Percentiles rank a stretch among this genome's conserved stretches.
Conservation (phyloP, 2,113 vertebrate species). For the Monarcha castaneiventris region DNA sequence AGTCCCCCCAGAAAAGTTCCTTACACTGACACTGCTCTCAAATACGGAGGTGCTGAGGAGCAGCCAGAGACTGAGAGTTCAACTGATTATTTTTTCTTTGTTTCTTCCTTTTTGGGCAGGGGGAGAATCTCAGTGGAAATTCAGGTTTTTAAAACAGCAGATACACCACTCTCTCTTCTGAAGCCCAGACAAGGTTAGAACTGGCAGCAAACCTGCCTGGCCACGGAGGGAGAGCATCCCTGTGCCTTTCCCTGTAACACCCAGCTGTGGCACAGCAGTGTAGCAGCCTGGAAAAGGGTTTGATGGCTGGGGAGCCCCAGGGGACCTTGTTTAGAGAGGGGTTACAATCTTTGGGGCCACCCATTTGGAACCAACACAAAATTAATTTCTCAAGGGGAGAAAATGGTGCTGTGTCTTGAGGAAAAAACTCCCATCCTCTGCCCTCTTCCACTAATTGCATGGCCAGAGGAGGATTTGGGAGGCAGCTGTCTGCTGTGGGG, state of each 20-base stretch:
- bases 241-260: background rate
- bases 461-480: background rate
- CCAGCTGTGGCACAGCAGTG: background rate
- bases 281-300: background rate
- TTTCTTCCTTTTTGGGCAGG: fast-evolving
- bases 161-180: background rate
- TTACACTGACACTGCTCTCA: background rate
- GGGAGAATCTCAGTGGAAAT: background rate
- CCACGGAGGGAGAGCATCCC: background rate
- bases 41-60: background rate
- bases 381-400: constrained; percentile 17
- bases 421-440: background rate
- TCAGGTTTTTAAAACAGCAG: background rate
- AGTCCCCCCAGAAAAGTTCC: background rate
- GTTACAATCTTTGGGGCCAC: background rate
- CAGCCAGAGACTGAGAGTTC: background rate
- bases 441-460: background rate
- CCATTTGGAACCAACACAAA: constrained; percentile 1
- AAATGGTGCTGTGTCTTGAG: background rate
- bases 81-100: fast-evolving
- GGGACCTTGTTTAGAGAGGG: background rate
- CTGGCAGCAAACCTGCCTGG: background rate
- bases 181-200: background rate
- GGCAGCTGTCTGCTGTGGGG: background rate
- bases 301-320: background rate